Percentiles rank a stretch among this genome's conserved stretches.
phyloP scores from a whole-genome alignment of 1,140 invertebrate genomes.

The Chelonus insularis region DNA sequence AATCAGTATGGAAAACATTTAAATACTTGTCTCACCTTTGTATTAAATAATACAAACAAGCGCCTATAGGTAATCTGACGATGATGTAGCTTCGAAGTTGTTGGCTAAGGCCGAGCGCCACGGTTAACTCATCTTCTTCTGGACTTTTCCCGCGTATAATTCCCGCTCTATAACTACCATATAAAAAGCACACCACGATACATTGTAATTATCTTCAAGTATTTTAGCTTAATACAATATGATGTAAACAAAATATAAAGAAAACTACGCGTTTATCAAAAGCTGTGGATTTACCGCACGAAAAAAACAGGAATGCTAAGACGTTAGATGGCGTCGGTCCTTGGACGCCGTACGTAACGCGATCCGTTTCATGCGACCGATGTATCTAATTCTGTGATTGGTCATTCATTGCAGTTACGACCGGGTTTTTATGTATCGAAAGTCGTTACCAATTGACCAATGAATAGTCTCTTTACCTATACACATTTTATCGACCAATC shows the following conservation, averaged over 20 bases:
- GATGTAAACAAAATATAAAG: conserved; percentile 35
- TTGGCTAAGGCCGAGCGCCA: conserved; percentile 27
- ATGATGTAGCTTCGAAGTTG: conserved; percentile 15
- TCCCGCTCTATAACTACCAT: conserved; percentile 36
- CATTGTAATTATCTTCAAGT: conserved; percentile 25
- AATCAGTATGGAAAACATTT: neutral
- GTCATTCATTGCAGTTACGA: neutral
- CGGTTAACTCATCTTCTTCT: conserved; percentile 47
- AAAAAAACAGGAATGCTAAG: conserved; percentile 53
- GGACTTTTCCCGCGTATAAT: conserved; percentile 32
- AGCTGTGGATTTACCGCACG: conserved; percentile 38
- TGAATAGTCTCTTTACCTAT: no score
- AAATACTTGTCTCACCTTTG: neutral
- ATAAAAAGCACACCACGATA: conserved; percentile 27
- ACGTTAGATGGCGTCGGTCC: conserved; percentile 61
- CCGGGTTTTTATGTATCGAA: neutral
- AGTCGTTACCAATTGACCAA: no score
- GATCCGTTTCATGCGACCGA: conserved; percentile 1
- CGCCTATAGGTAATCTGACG: neutral
- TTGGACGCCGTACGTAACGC: conserved; percentile 46
- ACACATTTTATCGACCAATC: no score
- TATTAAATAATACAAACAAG: neutral
- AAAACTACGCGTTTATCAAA: conserved; percentile 36
- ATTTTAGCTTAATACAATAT: conserved; percentile 6
- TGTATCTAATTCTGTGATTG: conserved; percentile 3